These are phyloP conservation scores for Chaetodon trifascialis DNA, from an alignment of 2,113 vertebrate species.

Conservation along the genomic window DNA sequence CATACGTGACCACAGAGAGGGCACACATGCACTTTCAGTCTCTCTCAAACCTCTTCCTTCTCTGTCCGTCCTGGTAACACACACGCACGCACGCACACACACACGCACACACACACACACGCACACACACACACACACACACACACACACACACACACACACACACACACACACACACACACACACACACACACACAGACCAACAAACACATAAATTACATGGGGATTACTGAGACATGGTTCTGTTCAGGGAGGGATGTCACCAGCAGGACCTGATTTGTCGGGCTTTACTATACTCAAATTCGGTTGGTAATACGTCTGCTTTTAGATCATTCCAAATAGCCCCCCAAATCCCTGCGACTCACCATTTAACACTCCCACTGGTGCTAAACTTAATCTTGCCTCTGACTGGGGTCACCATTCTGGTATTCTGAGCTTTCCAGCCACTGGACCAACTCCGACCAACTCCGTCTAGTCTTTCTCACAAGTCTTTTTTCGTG, in stretches of 20 bases:
- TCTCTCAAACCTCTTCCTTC: constrained; percentile 22
- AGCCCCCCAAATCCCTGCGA: constrained; percentile 71
- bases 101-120: constrained; percentile 29
- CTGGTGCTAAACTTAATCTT: constrained; percentile 78
- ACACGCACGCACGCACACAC: constrained; percentile 13
- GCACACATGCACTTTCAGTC: constrained; percentile 10
- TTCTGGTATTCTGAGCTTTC: constrained; percentile 70
- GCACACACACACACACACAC: constrained; percentile 29
- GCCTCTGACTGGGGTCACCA: constrained; percentile 64
- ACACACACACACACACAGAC: constrained; percentile 29
- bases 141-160: constrained; percentile 49
- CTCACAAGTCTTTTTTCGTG: neutral
- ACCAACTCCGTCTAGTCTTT: constrained; percentile 13
- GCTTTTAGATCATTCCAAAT: constrained; percentile 77
- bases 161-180: constrained; percentile 22
- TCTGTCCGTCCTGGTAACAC: constrained; percentile 18
- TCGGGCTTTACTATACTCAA: constrained; percentile 74
- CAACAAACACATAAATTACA: constrained; percentile 58
- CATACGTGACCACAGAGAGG: constrained; percentile 41
- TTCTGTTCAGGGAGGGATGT: constrained; percentile 58
- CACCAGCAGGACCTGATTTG: constrained; percentile 66
- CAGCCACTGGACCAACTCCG: constrained; percentile 51
- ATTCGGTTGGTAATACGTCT: constrained; percentile 73
- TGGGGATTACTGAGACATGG: constrained; percentile 66
- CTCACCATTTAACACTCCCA: constrained; percentile 76